These are phyloP conservation scores for Helicoverpa armigera DNA, from an alignment of 1,140 invertebrate species.

Conservation along the genomic window DNA sequence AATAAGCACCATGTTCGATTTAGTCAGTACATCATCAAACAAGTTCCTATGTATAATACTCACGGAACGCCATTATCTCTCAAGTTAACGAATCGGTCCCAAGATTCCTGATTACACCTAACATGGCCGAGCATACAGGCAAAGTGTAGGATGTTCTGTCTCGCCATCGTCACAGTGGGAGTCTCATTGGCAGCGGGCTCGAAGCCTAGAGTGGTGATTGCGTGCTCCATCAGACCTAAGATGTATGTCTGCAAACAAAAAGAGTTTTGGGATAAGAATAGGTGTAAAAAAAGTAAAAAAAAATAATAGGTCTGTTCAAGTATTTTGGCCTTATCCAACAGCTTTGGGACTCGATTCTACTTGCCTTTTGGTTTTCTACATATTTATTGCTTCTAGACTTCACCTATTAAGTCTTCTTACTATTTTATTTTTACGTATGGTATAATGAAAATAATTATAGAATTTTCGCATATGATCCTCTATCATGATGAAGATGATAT, in stretches of 20 bases:
- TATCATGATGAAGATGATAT: too few relatives aligned
- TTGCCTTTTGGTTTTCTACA: too few relatives aligned
- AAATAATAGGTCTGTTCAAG: neutral
- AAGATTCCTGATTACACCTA: constrained; percentile 66
- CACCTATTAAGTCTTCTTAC: too few relatives aligned
- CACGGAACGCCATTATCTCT: constrained; percentile 63
- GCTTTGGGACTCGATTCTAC: too few relatives aligned
- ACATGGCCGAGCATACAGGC: constrained; percentile 73
- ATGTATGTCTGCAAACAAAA: constrained; percentile 61
- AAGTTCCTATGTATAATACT: neutral
- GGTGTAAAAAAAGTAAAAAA: neutral
- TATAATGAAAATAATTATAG: too few relatives aligned
- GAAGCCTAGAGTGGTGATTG: constrained; percentile 67
- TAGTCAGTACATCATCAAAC: too few relatives aligned
- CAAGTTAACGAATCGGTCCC: constrained; percentile 62
- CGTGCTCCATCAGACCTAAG: constrained; percentile 71
- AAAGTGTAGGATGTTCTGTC: constrained; percentile 76
- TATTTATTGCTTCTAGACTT: too few relatives aligned
- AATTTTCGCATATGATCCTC: too few relatives aligned
- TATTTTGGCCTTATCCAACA: too few relatives aligned
- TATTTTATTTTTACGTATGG: too few relatives aligned
- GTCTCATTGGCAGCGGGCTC: constrained; percentile 62
- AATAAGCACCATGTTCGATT: too few relatives aligned
- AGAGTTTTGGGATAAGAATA: neutral
- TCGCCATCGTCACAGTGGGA: constrained; percentile 65